Evolutionary conservation across 2,113 vertebrate genomes (phyloP).

Genomic region (Gymnarchus niloticus): DNA sequence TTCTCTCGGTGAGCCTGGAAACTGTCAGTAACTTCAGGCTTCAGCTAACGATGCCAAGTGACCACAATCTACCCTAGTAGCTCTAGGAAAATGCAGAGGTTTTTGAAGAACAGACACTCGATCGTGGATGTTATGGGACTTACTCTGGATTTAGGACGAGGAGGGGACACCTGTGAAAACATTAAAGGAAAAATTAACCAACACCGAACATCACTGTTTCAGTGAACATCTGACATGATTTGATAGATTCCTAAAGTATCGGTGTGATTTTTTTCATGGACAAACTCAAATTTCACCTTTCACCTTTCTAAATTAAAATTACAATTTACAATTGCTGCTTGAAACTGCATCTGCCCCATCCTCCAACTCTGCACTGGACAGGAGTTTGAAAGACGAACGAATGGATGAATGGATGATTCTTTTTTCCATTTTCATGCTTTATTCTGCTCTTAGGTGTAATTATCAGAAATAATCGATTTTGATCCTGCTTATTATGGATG

Average conservation of each 20-base stretch:
- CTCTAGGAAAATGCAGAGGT: too few species aligned
- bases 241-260: not conserved
- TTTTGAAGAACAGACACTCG: not conserved
- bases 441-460: not conserved
- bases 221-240: not conserved
- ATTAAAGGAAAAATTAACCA: conserved; percentile 30
- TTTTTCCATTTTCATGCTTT: not conserved
- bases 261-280: too few species aligned
- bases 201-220: not conserved
- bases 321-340: too few species aligned
- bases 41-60: too few species aligned
- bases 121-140: conserved; percentile 36
- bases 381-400: too few species aligned
- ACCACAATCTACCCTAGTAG: too few species aligned
- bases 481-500: not conserved
- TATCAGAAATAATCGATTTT: not conserved
- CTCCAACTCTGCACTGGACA: not conserved
- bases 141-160: conserved; percentile 69
- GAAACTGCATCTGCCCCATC: too few species aligned
- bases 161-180: conserved; percentile 59
- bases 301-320: too few species aligned
- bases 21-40: too few species aligned
- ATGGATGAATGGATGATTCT: too few species aligned
- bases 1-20: too few species aligned
- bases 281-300: too few species aligned